Base-by-base conservation (phyloP, 2,888 invertebrate genomes). In the Drosophila dives region DNA sequence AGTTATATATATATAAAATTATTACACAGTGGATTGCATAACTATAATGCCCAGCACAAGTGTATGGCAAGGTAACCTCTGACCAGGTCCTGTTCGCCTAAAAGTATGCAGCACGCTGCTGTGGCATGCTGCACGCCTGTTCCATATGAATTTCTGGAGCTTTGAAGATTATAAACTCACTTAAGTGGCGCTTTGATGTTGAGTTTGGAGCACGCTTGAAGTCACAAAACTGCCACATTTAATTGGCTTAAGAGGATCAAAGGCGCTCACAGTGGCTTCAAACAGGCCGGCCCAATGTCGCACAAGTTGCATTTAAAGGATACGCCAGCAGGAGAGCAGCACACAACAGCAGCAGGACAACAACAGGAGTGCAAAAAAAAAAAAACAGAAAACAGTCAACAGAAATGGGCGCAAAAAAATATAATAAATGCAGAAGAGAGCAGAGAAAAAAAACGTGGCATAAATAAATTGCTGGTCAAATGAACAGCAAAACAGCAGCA, bases 241-340 rank as follows among this genome's bases (percentile, higher is more conserved):
- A 88, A 90, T 89, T 82, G 80, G 77, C 75, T 73, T 80, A 84
- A 83, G 90, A 88, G 86, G 86, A 89, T 90, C 86, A 89, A 87
- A 76, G 76, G 80, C 60, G 70, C 77, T 61, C 34, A 64, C 53
- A 66, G 68, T 67, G 62, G 69, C 38, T 56, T 56, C 40, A 17
- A 40, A 42, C 42, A 32, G 32, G 51, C 64, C 58, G 58, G 61
- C 15, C 54, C 23, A 81, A 67, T 71, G 77, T 71, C 86, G 78
- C 83, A 81, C 86, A 91, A 92, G 91, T 92, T 89, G 89, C 90
- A 91, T 90, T 90, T 88, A 91, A 91, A 91, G 91, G 91, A 92
- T 91, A 89, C 84, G 83, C 78, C 81, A 91, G 84, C 92, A 91
- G 91, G 91, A 80, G 78, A 79, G 58, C 91, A 91, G 90, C 78